Conservation (phyloP, 2,113 vertebrate genomes). For the Gobio gobio region DNA sequence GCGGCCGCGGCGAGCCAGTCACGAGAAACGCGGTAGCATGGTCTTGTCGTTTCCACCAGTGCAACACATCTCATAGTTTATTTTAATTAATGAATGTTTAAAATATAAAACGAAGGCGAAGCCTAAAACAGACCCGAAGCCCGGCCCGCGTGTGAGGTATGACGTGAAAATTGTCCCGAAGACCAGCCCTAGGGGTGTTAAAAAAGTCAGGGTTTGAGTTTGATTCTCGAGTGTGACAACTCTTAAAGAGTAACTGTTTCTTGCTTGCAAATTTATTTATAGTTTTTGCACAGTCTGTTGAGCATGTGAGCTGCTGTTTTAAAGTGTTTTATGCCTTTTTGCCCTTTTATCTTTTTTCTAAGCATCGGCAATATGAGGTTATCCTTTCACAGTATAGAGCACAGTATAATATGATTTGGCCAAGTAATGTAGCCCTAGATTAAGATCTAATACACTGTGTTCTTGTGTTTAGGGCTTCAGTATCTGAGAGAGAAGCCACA, state of each 20-base stretch:
- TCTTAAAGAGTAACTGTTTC: not conserved
- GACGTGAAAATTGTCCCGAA: too few relatives aligned
- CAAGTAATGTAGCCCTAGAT: not conserved
- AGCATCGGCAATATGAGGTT: not conserved
- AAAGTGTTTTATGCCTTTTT: not conserved
- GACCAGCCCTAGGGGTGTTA: too few relatives aligned
- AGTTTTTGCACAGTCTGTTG: not conserved
- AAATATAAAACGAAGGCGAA: too few relatives aligned
- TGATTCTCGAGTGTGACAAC: not conserved
- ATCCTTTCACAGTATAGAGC: not conserved
- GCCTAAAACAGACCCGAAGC: too few relatives aligned
- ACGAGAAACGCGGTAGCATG: too few relatives aligned
- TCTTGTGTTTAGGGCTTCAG: slow-evolving; percentile 82
- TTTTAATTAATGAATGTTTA: too few relatives aligned
- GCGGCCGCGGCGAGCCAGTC: too few relatives aligned
- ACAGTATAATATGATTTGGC: not conserved
- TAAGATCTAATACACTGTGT: not conserved
- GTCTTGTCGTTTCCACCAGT: too few relatives aligned
- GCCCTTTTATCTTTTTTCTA: too few relatives aligned
- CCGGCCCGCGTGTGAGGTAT: too few relatives aligned
- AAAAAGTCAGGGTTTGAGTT: not conserved
- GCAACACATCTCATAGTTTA: too few relatives aligned
- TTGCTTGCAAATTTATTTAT: not conserved
- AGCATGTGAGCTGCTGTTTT: not conserved
- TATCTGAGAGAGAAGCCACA: slow-evolving; percentile 88